Base-by-base conservation (phyloP, 1,140 invertebrate genomes). In the Manduca sexta region DNA sequence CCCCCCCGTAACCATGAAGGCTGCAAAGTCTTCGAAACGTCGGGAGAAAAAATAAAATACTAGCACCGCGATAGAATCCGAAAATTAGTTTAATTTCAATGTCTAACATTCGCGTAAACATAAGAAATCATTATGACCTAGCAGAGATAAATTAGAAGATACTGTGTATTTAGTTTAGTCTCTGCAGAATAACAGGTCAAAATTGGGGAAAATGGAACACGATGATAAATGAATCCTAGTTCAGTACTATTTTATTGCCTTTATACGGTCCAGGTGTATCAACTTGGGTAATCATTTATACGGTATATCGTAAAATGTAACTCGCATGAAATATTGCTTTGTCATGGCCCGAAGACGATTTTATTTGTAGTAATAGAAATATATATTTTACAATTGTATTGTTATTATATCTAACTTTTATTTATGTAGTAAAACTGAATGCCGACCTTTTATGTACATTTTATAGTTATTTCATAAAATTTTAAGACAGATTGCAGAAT, bases 251-350 rank as follows among this genome's bases (percentile, higher is more conserved):
- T 66, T 66, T 63, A 63, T 39, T 45, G 37, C 53, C 37, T 67
- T 60, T 64, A 67, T 67, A 61, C 51, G 56, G 48, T 10, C 26
- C 33, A 50, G 40, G 53, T 51, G 42, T 30, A 14, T 21, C 33
- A 16, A 39, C 26, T 50, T 41, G 45, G 47, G 44, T 29, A 42
- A 44, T 54, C 45, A 60, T 60, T 63, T 66, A 57, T 62, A 66
- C 31, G 51, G 44, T 12, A 7, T 8, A 6, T 49, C 49, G 40
- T 66, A 66, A 66, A 63, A 40, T 33, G 16, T 47, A 45, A 43
- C 48, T 59, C 48, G 50, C 53, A 54, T 58, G 42, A 56, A 59
- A 58, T 55, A 60, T 57, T 52, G 40, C 43, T 46, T 47, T 56
- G 44, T n/a, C n/a, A n/a, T 45, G 18, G 45, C 14, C 11, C 14